phyloP scores from a whole-genome alignment of 2,113 vertebrate species.

The Melanotaenia duboulayi region DNA sequence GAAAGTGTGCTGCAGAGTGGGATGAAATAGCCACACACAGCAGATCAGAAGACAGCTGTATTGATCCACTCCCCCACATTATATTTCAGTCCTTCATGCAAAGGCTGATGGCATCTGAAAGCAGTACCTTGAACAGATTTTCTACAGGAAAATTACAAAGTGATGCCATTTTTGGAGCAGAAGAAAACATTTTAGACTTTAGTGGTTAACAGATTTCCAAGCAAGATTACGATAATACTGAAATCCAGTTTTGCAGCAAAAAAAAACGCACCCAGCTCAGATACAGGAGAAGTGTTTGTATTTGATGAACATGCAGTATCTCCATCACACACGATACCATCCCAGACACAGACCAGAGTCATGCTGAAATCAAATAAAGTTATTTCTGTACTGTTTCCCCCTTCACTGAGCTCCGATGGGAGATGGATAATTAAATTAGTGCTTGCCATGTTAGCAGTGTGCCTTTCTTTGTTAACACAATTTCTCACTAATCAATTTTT shows the following conservation, averaged over 20 bases:
- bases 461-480: conserved; percentile 28
- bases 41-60: neutral
- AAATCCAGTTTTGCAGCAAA: too few relatives aligned
- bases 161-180: neutral
- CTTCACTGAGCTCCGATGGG: conserved; percentile 2
- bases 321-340: neutral
- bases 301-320: too few relatives aligned
- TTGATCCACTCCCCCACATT: neutral
- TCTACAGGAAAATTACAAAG: neutral
- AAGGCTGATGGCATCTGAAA: neutral
- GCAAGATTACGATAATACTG: too few relatives aligned
- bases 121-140: neutral
- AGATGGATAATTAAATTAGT: conserved; percentile 34
- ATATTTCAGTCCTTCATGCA: neutral
- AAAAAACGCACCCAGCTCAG: neutral
- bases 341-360: conserved; percentile 4
- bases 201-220: neutral
- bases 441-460: conserved; percentile 10
- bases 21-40: neutral
- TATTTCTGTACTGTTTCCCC: conserved; percentile 19
- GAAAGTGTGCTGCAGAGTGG: neutral
- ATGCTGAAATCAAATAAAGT: conserved; percentile 37
- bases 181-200: neutral
- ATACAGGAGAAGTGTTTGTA: neutral
- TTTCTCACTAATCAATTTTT: conserved; percentile 44